phyloP scores from a whole-genome alignment of 2,797 vertebrate species.

The Alfaro cultratus region DNA sequence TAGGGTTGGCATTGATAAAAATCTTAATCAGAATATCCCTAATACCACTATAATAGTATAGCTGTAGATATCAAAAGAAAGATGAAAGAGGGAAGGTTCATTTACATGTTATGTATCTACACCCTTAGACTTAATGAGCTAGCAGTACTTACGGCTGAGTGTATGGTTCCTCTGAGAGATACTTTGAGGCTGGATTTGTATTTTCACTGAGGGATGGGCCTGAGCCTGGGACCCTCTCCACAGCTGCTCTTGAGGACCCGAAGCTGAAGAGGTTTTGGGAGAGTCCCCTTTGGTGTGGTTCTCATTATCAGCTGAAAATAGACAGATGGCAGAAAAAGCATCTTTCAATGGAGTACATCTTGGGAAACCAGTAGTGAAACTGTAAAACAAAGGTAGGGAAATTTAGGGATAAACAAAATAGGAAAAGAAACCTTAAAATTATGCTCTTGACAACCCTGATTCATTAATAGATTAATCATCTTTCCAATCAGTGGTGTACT shows the following conservation, averaged over 20 bases:
- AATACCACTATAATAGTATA: neutral
- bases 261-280: constrained; percentile 86
- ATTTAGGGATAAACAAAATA: constrained; percentile 26
- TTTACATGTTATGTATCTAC: constrained; percentile 4
- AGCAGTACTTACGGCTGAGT: constrained; percentile 84
- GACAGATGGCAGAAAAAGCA: constrained; percentile 22
- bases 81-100: neutral
- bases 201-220: constrained; percentile 74
- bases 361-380: constrained; percentile 22
- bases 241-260: constrained; percentile 85
- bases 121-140: neutral
- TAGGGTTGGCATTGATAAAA: neutral
- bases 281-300: constrained; percentile 92
- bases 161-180: constrained; percentile 89
- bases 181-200: constrained; percentile 86
- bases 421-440: constrained; percentile 27
- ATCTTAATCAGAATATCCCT: neutral
- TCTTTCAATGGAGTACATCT: neutral
- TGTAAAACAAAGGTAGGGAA: constrained; percentile 30
- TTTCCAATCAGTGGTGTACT: constrained; percentile 11
- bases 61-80: neutral
- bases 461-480: constrained; percentile 4
- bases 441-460: neutral
- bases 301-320: constrained; percentile 91
- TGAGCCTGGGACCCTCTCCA: constrained; percentile 79